Conservation (phyloP, 1,140 invertebrate genomes). For the Panulirus ornatus region DNA sequence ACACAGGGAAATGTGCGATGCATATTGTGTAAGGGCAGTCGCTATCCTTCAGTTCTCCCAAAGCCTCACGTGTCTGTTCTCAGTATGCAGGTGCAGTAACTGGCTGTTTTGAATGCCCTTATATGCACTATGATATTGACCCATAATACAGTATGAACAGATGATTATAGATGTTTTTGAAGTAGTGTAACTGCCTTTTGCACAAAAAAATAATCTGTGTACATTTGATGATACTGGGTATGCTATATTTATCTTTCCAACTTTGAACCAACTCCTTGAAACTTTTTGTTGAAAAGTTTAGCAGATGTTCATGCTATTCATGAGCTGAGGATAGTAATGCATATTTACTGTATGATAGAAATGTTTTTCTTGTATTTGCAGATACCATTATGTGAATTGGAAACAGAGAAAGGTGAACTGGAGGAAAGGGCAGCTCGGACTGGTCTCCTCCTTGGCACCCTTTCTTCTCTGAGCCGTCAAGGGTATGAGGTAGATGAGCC, state of each 20-base stretch:
- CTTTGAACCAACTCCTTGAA: too few relatives aligned
- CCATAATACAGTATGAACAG: too few relatives aligned
- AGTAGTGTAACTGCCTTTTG: too few relatives aligned
- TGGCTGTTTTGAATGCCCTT: too few relatives aligned
- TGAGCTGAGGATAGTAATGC: too few relatives aligned
- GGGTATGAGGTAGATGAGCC: conserved; percentile 77
- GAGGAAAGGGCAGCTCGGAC: conserved; percentile 87
- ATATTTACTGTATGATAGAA: neutral
- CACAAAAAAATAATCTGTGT: too few relatives aligned
- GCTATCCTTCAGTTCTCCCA: conserved; percentile 91
- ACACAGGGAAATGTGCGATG: conserved; percentile 86
- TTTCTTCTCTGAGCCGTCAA: conserved; percentile 73
- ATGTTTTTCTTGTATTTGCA: conserved; percentile 78
- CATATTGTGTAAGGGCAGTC: conserved; percentile 91
- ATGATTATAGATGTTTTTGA: too few relatives aligned
- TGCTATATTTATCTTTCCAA: too few relatives aligned
- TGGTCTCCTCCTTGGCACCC: conserved; percentile 73
- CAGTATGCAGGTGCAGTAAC: conserved; percentile 78
- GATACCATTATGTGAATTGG: conserved; percentile 89
- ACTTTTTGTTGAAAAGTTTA: too few relatives aligned
- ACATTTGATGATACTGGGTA: too few relatives aligned
- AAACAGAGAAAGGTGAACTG: conserved; percentile 88
- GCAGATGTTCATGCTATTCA: too few relatives aligned
- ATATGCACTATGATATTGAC: too few relatives aligned
- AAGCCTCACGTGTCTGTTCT: conserved; percentile 86